Conservation (phyloP, 2,113 vertebrate genomes). For the Echinops telfairi region DNA sequence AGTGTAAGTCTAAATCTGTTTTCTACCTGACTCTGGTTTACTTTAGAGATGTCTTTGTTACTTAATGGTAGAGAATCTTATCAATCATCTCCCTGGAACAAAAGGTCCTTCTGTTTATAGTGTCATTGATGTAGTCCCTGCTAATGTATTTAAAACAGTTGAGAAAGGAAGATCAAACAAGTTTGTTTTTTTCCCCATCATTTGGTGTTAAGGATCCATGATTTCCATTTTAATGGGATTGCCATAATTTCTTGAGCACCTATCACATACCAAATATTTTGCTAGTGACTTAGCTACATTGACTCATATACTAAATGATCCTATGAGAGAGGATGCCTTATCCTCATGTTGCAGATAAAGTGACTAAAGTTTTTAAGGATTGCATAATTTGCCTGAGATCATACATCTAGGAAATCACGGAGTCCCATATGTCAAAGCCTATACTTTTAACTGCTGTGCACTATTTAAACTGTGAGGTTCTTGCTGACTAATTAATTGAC, state of each 20-base stretch:
- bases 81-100: no score
- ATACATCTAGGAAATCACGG: not conserved
- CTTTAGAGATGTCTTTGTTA: no score
- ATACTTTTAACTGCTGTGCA: not conserved
- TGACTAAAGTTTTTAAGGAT: not conserved
- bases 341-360: not conserved
- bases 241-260: not conserved
- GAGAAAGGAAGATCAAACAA: no score
- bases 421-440: not conserved
- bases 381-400: conserved; percentile 1
- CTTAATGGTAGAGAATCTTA: no score
- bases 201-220: not conserved
- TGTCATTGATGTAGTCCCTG: no score
- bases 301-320: not conserved
- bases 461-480: not conserved
- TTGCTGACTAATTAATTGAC: not conserved
- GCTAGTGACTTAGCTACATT: not conserved
- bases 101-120: no score
- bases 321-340: not conserved
- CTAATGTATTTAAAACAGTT: no score
- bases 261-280: not conserved
- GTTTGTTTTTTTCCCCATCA: not conserved
- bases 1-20: no score
- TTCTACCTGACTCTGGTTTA: no score
- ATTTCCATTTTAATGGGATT: not conserved